phyloP scores from a whole-genome alignment of 2,888 invertebrate genomes.

The Andrena bucephala region DNA sequence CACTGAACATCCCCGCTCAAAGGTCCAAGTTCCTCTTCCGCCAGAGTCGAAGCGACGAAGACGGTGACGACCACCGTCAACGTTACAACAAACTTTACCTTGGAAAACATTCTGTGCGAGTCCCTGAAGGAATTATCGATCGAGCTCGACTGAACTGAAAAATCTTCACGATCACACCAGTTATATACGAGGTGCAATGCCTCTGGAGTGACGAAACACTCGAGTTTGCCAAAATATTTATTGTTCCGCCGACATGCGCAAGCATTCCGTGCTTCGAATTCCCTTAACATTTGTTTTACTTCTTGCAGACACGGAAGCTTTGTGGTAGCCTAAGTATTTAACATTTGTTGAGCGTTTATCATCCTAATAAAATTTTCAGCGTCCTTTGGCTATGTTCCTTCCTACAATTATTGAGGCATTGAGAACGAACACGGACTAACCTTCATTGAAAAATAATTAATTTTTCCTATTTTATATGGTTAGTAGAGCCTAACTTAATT shows the following conservation, averaged over 20 bases:
- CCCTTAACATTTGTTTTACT: neutral
- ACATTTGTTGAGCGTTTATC: neutral
- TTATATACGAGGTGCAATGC: constrained; percentile 36
- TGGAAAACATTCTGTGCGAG: neutral
- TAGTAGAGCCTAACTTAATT: too few relatives aligned
- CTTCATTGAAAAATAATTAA: too few relatives aligned
- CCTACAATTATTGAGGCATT: too few relatives aligned
- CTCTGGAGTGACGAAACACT: neutral
- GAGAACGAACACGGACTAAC: too few relatives aligned
- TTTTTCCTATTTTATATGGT: too few relatives aligned
- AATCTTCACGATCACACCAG: neutral
- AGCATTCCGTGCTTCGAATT: neutral
- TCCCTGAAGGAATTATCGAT: neutral
- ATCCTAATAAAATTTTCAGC: too few relatives aligned
- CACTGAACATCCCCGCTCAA: constrained; percentile 81
- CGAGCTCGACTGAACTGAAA: constrained; percentile 18
- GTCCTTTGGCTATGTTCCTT: too few relatives aligned
- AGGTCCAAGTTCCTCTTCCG: constrained; percentile 68
- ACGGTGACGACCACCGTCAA: constrained; percentile 55
- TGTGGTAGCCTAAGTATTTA: neutral
- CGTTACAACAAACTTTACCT: constrained; percentile 50
- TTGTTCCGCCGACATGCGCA: neutral
- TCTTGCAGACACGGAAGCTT: neutral
- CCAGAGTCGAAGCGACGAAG: constrained; percentile 58
- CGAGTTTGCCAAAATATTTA: constrained; percentile 25